Base-by-base conservation (phyloP, 2,113 vertebrate genomes). In the Leiothrix lutea region DNA sequence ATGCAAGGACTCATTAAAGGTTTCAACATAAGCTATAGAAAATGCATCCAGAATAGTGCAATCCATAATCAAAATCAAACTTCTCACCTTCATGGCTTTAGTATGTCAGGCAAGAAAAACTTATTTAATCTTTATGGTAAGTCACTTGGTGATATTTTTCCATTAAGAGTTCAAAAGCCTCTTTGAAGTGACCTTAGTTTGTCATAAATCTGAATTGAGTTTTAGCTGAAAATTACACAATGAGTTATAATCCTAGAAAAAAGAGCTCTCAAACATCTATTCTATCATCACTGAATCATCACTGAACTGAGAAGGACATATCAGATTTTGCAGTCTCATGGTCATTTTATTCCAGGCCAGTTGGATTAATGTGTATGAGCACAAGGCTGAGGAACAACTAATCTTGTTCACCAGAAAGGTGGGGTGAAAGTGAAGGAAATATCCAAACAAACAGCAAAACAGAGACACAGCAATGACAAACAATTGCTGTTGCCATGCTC, bases 221-320 rank as follows among this genome's bases (percentile, higher is more conserved):
- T 90, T 95, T 90, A 70, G 80, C 57, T 44, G 60, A 81, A 92
- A 83, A 60, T 77, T 85, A 45, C 36, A 35, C 24, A 40, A 7
- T 51, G 50, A 93, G 4, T 90, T 93, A 75, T 67, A 79, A 67
- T 75, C 53, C 28, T 50, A 51, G 28, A 45, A 61, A 80, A 24
- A 87, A 67, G 33, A 79, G 84, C 48, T 85, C 78, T 67, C 48
- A 45, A 82, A 56, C 61, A 61, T 90, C 28, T 20, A 14, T 80
- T 95, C 88, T 90, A 35, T 85, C 31, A 50, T 86, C 71, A 54
- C 38, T 88, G 66, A 79, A 64, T 90, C 62, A 65, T 85, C 77
- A 64, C 51, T 95, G 94, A 89, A 38, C 88, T 94, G 69, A 94
- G 91, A 95, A 94, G 92, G 80, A 71, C 73, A 57, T 74, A 33